Evolutionary conservation across 2,113 vertebrate genomes (phyloP).

Genomic region (Apodemus sylvaticus): DNA sequence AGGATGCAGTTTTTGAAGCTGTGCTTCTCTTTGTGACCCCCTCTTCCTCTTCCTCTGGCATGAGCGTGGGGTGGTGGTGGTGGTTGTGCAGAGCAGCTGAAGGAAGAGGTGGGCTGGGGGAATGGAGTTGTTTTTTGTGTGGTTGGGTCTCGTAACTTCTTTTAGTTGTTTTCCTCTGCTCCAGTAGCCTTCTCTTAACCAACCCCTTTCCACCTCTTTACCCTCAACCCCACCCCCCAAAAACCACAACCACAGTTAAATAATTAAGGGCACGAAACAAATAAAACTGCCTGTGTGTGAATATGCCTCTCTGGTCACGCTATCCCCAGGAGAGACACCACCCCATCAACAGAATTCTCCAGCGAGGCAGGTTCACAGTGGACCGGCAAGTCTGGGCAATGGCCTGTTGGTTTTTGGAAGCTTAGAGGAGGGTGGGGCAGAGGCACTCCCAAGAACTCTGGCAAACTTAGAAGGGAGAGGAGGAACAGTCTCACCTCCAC

Average conservation of each 20-base stretch:
- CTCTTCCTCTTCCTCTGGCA: background rate
- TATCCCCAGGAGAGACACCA: background rate
- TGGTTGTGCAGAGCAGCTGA: background rate
- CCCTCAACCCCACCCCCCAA: background rate
- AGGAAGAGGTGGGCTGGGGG: background rate
- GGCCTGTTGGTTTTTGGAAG: slow-evolving; percentile 57
- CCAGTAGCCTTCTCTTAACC: slow-evolving; percentile 1
- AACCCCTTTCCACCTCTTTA: slow-evolving; percentile 41
- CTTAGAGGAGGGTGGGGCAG: background rate
- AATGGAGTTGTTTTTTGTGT: slow-evolving; percentile 37
- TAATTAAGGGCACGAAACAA: slow-evolving; percentile 56
- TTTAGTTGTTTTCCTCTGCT: slow-evolving; percentile 20
- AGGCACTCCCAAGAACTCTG: slow-evolving; percentile 54
- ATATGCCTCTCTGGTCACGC: slow-evolving; percentile 61
- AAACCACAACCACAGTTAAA: slow-evolving; percentile 67
- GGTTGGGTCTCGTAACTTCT: slow-evolving; percentile 29
- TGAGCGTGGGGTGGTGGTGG: background rate
- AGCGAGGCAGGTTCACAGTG: background rate
- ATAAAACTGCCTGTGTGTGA: slow-evolving; percentile 61
- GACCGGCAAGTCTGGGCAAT: background rate
- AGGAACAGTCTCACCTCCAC: background rate
- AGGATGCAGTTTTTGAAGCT: slow-evolving; percentile 29
- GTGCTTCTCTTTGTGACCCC: background rate
- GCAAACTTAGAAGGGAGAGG: slow-evolving; percentile 49
- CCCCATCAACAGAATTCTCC: background rate